phyloP scores from a whole-genome alignment of 1,140 invertebrate genomes.

The Philotrypesis tridentata region DNA sequence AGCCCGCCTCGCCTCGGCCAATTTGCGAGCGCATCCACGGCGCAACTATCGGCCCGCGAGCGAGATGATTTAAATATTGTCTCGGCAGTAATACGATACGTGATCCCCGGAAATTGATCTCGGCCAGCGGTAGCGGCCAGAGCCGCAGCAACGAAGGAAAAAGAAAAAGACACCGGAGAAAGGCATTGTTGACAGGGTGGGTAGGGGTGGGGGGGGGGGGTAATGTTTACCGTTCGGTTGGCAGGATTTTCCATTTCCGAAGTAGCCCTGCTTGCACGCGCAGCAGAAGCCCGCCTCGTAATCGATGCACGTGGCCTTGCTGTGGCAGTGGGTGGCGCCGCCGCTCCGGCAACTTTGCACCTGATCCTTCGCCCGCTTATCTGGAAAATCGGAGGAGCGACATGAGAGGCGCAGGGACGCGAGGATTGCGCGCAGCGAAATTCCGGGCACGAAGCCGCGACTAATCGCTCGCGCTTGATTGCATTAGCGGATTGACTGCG shows the following conservation, averaged over 20 bases:
- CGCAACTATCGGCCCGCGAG: too few relatives aligned
- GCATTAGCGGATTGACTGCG: slow-evolving; percentile 1
- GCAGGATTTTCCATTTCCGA: slow-evolving; percentile 94
- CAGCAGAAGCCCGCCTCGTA: slow-evolving; percentile 91
- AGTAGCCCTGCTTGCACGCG: slow-evolving; percentile 84
- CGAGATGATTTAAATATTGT: not conserved
- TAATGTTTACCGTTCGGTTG: slow-evolving; percentile 82
- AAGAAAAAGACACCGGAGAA: too few relatives aligned
- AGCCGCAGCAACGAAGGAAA: too few relatives aligned
- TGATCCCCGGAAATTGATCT: not conserved
- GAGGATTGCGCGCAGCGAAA: not conserved
- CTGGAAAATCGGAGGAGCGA: slow-evolving; percentile 57
- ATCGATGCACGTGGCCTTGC: slow-evolving; percentile 87
- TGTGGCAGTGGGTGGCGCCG: slow-evolving; percentile 82
- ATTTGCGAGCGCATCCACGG: too few relatives aligned
- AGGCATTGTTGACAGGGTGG: not conserved
- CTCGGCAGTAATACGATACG: not conserved
- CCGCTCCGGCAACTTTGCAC: slow-evolving; percentile 74
- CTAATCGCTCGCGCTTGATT: slow-evolving; percentile 4
- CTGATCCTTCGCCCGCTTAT: slow-evolving; percentile 55
- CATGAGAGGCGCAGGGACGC: too few relatives aligned
- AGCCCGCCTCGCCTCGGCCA: too few relatives aligned
- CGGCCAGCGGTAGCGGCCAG: too few relatives aligned
- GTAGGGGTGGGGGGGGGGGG: too few relatives aligned
- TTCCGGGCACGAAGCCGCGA: not conserved